Percentiles rank a stretch among this genome's conserved stretches.
Conservation (phyloP, 1,140 invertebrate species). For the Platyura marginata region DNA sequence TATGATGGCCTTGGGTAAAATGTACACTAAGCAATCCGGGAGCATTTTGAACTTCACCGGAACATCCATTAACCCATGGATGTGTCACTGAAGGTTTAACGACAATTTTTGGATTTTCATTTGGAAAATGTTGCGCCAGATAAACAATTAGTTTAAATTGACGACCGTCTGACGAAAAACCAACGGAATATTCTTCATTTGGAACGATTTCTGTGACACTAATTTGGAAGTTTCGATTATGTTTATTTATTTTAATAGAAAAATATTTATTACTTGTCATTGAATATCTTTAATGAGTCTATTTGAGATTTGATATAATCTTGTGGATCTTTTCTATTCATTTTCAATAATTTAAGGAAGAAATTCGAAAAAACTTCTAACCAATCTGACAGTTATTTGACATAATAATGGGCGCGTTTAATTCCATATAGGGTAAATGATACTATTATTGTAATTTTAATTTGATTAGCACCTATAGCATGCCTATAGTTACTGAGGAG, state of each 20-base stretch:
- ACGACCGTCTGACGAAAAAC: constrained; percentile 39
- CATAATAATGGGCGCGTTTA: too few species aligned
- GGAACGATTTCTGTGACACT: constrained; percentile 50
- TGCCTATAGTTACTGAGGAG: too few species aligned
- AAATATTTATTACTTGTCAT: constrained; percentile 30
- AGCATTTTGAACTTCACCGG: constrained; percentile 42
- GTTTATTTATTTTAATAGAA: constrained; percentile 4
- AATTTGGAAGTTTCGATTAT: constrained; percentile 1
- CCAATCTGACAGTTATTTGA: too few species aligned
- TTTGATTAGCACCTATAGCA: too few species aligned
- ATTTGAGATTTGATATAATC: too few species aligned
- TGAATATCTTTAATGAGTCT: constrained; percentile 53
- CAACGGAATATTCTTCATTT: constrained; percentile 48
- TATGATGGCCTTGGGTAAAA: constrained; percentile 4
- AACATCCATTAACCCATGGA: constrained; percentile 42
- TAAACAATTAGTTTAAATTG: constrained; percentile 42
- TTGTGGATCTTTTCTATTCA: too few species aligned
- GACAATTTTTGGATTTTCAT: constrained; percentile 48
- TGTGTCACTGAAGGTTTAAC: constrained; percentile 43
- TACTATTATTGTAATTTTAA: too few species aligned
- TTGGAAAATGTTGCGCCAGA: constrained; percentile 46
- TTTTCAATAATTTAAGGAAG: too few species aligned
- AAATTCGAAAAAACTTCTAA: too few species aligned
- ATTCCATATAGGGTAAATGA: too few species aligned
- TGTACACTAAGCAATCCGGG: constrained; percentile 51